phyloP scores from a whole-genome alignment of 2,113 vertebrate species.

The Galemys pyrenaicus region DNA sequence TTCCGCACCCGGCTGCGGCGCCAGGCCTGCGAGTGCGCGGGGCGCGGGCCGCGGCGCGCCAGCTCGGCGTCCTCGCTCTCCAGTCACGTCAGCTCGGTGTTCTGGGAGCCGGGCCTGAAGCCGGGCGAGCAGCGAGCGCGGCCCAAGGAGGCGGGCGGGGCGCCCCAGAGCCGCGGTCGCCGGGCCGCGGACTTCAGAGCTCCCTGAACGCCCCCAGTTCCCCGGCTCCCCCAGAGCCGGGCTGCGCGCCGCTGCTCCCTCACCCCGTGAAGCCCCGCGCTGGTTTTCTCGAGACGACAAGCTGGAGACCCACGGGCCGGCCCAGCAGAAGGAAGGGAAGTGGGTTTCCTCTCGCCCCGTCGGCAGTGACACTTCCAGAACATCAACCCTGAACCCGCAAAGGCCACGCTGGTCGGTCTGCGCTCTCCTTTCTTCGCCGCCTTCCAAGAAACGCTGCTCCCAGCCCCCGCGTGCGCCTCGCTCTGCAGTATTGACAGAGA shows the following conservation, averaged over 20 bases:
- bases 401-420: not conserved
- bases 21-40: not conserved
- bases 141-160: not conserved
- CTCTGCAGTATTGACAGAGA: rapidly evolving
- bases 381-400: no score
- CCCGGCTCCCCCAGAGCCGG: not conserved
- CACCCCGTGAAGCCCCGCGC: rapidly evolving
- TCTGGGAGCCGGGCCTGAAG: not conserved
- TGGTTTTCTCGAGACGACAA: not conserved
- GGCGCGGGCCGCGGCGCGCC: not conserved
- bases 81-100: not conserved
- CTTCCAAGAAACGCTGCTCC: not conserved
- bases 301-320: rapidly evolving
- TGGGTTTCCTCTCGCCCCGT: not conserved
- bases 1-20: slow-evolving; percentile 83
- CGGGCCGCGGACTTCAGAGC: not conserved
- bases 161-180: not conserved
- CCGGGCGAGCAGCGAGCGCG: not conserved
- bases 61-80: not conserved
- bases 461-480: not conserved
- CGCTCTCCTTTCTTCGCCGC: not conserved
- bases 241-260: not conserved
- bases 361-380: not conserved
- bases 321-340: not conserved
- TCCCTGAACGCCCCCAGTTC: no score